phyloP scores from a whole-genome alignment of 92 coral and sea anemone species.

The Porites cylindrica region DNA sequence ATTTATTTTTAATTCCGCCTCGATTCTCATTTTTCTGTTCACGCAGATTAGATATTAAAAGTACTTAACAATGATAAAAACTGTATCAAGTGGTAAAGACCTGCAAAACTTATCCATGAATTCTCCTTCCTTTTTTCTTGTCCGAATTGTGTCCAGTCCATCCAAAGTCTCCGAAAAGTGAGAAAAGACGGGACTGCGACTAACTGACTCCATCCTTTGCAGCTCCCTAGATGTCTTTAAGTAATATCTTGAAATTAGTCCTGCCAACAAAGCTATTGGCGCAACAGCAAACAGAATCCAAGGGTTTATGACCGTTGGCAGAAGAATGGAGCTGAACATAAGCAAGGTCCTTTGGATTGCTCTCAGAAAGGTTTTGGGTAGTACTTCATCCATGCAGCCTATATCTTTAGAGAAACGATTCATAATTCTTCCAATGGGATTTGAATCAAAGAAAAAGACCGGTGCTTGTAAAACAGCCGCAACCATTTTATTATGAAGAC shows the following conservation, averaged over 20 bases:
- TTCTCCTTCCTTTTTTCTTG: neutral
- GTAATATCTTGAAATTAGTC: neutral
- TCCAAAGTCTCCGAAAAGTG: constrained; percentile 20
- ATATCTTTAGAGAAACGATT: neutral
- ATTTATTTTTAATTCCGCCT: too few relatives aligned
- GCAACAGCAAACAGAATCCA: neutral
- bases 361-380: neutral
- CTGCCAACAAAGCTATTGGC: neutral
- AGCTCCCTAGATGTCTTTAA: constrained; percentile 12
- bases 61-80: too few relatives aligned
- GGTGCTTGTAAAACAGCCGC: constrained; percentile 12
- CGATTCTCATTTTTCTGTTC: too few relatives aligned
- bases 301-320: neutral
- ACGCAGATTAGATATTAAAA: too few relatives aligned
- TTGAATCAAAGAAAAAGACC: neutral
- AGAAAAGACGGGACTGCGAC: constrained; percentile 9
- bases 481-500: constrained; percentile 22
- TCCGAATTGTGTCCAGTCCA: neutral
- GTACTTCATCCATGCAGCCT: neutral
- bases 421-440: neutral
- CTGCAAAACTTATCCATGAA: neutral
- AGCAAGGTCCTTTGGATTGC: neutral
- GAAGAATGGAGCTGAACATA: neutral
- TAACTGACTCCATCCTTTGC: neutral
- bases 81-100: neutral